Percentiles rank a stretch among this genome's conserved stretches.
These are phyloP conservation scores for Perca flavescens DNA, from an alignment of 2,113 vertebrate genomes.

Conservation along the genomic window DNA sequence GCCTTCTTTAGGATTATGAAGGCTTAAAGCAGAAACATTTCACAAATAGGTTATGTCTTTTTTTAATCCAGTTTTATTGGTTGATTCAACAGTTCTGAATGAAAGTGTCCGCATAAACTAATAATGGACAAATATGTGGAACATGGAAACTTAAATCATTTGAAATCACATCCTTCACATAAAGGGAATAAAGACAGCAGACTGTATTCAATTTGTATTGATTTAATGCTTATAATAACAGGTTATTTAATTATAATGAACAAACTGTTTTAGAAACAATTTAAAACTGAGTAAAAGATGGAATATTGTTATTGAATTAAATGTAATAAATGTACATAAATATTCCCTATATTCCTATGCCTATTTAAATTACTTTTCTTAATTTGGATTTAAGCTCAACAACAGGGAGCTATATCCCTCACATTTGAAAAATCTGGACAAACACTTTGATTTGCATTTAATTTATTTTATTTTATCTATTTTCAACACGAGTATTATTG, in stretches of 20 bases:
- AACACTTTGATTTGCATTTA: background rate
- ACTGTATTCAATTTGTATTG: background rate
- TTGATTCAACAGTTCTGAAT: background rate
- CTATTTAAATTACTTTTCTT: background rate
- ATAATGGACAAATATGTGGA: background rate
- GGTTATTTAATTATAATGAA: background rate
- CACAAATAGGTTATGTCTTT: conserved; percentile 8
- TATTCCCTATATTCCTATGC: background rate
- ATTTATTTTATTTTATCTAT: background rate
- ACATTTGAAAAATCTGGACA: background rate
- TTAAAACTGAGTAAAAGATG: conserved; percentile 6
- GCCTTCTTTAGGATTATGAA: conserved; percentile 9
- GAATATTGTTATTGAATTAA: background rate
- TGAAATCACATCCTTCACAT: conserved; percentile 1
- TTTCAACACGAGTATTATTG: conserved; percentile 6
- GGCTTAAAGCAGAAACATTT: conserved; percentile 35
- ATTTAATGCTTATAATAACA: conserved; percentile 10
- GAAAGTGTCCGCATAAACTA: background rate
- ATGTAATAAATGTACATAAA: background rate
- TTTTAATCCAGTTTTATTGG: background rate
- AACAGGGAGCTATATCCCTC: background rate
- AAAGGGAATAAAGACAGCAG: background rate
- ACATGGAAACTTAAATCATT: background rate
- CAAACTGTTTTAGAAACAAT: background rate
- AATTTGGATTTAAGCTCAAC: background rate